phyloP scores from a whole-genome alignment of 2,888 invertebrate genomes.

The Blera fallax region DNA sequence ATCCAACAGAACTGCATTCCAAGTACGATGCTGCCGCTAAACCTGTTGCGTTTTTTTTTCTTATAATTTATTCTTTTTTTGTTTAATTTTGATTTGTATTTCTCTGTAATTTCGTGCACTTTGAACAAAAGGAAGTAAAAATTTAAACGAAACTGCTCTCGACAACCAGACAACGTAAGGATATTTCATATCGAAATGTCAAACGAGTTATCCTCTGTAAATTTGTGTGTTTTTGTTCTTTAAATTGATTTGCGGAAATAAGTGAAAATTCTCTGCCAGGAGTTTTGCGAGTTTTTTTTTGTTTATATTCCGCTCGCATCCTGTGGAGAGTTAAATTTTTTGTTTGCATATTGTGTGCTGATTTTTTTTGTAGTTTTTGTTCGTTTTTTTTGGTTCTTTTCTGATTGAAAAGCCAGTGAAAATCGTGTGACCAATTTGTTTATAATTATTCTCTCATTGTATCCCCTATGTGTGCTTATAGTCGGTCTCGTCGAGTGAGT shows the following conservation, averaged over 20 bases:
- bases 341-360: background rate
- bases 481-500: constrained; percentile 38
- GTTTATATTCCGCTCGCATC: background rate
- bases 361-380: background rate
- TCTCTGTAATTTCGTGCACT: background rate
- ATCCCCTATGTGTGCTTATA: constrained; percentile 36
- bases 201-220: background rate
- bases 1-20: constrained; percentile 63
- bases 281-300: background rate
- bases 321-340: background rate
- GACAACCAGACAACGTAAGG: background rate
- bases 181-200: background rate
- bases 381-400: background rate
- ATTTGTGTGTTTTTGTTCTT: too few relatives aligned
- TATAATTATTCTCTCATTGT: background rate
- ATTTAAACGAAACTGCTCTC: background rate
- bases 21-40: constrained; percentile 55
- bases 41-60: constrained; percentile 64
- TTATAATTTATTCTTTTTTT: background rate
- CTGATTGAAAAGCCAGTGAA: constrained; percentile 10
- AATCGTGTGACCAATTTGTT: constrained; percentile 21
- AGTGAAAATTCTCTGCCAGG: background rate
- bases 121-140: background rate
- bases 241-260: constrained; percentile 4
- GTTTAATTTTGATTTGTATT: constrained; percentile 2